Base-by-base conservation (phyloP, 2,113 vertebrate genomes). In the Archocentrus centrarchus region DNA sequence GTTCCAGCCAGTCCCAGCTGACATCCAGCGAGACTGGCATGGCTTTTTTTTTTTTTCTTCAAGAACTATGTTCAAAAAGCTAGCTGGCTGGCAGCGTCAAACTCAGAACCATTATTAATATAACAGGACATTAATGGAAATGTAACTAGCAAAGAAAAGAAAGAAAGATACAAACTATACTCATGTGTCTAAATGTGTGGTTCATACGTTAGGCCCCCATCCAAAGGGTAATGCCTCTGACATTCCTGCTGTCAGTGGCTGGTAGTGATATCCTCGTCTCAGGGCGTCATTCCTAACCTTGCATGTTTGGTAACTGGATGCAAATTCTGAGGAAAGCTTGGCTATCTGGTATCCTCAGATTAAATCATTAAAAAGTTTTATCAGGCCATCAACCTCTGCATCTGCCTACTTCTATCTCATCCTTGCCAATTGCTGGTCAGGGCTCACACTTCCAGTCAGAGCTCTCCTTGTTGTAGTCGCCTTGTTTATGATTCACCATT, bases 401-500 rank as follows among this genome's bases (percentile, higher is more conserved):
- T 41, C 24, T 4, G 44, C 59, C 73, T 79, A 11, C 68, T 78
- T 82, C 81, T 68, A 53, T 80, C 82, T 84, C 35, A 75, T 88
- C 64, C 75, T 53, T 55, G 27, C 32, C 4, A 22, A 14, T 55
- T 87, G 79, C 84, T 77, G 73, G 70, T 84, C 62, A 20, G 17
- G 11, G 62, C 58, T n/a, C 2, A 79, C 44, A 60, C 73, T n/a
- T 84, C 32, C 60, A 70, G 32, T 59, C 41, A 9, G 53, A 50
- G 2, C 32, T 39, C n/a, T 18, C 39, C 27, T 57, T 4, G 2
- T 50, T 35, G 50, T 75, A 44, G 37, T 18, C 77, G 18, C 2
- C 3, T 70, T 84, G 62, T 91, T 91, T 89, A 90, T 44, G 17
- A 77, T 84, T 50, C 2, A 0, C 68, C 7, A 82, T 89, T 85